These are phyloP conservation scores for Pecten maximus DNA, from an alignment of 2,888 invertebrate genomes.

Conservation along the genomic window DNA sequence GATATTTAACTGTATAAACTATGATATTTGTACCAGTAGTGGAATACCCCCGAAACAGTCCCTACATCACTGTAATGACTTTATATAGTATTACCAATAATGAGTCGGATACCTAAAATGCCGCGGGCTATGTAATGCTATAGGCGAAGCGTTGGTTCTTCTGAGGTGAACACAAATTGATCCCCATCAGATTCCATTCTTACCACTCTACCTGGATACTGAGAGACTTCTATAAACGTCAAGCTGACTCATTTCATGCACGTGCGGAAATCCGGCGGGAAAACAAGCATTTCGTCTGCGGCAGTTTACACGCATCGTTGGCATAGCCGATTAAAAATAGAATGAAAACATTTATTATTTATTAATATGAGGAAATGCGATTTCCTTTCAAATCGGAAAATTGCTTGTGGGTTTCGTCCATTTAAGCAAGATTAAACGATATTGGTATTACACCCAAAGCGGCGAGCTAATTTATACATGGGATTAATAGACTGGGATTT, in stretches of 20 bases:
- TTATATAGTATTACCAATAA: neutral
- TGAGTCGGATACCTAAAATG: neutral
- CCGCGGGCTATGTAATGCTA: neutral
- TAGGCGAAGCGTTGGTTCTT: neutral
- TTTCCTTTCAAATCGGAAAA: conserved; percentile 32
- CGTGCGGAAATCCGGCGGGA: conserved; percentile 10
- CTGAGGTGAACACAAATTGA: neutral
- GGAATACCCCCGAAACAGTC: neutral
- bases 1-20: neutral
- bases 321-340: neutral
- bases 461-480: conserved; percentile 8
- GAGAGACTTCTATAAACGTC: neutral
- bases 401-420: conserved; percentile 33
- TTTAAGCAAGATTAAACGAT: conserved; percentile 26
- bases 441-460: neutral
- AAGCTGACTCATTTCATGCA: conserved; percentile 18
- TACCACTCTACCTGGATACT: neutral
- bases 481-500: neutral
- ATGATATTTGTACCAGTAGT: neutral
- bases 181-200: neutral
- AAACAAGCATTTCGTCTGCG: conserved; percentile 24
- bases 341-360: conserved; percentile 35
- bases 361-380: conserved; percentile 35
- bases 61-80: neutral
- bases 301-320: conserved; percentile 9